Evolutionary conservation across 92 coral and sea anemone species (phyloP).

Genomic region (Porites cylindrica): DNA sequence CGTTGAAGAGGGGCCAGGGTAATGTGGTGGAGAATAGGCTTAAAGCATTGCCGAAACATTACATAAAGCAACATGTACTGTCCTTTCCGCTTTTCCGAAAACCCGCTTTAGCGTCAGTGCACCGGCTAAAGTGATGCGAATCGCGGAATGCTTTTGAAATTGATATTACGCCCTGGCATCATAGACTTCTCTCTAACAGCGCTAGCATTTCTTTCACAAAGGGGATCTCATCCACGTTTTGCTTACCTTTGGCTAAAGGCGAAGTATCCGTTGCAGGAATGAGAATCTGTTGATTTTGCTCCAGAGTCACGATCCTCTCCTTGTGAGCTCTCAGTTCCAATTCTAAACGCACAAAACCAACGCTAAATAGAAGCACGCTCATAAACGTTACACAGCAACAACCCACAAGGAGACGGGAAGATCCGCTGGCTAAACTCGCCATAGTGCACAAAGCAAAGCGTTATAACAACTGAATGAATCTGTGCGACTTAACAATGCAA

Average conservation of each 20-base stretch:
- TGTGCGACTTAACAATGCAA: neutral
- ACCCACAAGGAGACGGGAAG: slow-evolving; percentile 2
- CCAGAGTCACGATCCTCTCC: slow-evolving; percentile 17
- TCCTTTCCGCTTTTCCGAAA: too few relatives aligned
- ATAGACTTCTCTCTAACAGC: too few relatives aligned
- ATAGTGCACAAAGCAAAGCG: neutral
- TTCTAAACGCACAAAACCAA: slow-evolving; percentile 16
- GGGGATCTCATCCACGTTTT: neutral
- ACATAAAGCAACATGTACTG: too few relatives aligned
- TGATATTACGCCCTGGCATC: too few relatives aligned
- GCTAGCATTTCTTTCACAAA: too few relatives aligned
- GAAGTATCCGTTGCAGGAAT: neutral
- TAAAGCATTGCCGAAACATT: too few relatives aligned
- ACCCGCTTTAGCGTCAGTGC: too few relatives aligned
- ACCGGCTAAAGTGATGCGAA: too few relatives aligned
- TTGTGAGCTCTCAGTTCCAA: slow-evolving; percentile 23
- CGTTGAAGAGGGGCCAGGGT: too few relatives aligned
- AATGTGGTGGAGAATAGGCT: too few relatives aligned
- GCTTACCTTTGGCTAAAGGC: neutral
- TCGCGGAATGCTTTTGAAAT: too few relatives aligned
- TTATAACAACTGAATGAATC: neutral
- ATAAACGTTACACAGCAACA: neutral
- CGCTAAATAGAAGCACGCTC: slow-evolving; percentile 13
- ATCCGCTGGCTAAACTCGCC: neutral
- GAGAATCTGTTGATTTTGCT: neutral